Evolutionary conservation across 2,113 vertebrate species (phyloP).

Genomic region (Holacanthus passer): DNA sequence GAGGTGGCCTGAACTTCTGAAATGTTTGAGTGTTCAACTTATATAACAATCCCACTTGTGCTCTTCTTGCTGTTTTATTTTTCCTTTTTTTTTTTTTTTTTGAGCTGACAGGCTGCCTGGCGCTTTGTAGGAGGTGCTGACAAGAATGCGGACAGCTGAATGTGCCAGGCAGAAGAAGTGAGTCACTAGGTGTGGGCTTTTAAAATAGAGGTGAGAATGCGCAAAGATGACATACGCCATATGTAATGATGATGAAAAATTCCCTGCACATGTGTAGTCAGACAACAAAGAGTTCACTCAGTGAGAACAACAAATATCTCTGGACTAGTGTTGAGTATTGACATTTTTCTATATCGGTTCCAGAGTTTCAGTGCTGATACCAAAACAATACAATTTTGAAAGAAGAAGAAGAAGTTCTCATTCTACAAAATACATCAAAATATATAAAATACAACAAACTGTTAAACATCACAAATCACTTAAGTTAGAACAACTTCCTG

Average conservation of each 20-base stretch:
- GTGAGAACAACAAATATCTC: slow-evolving; percentile 14
- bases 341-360: not conserved
- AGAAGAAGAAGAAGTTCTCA: too few relatives aligned
- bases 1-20: slow-evolving; percentile 58
- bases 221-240: slow-evolving; percentile 73
- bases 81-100: slow-evolving; percentile 1
- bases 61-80: slow-evolving; percentile 49
- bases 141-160: slow-evolving; percentile 81
- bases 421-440: not conserved
- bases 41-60: slow-evolving; percentile 81
- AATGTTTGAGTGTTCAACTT: slow-evolving; percentile 76
- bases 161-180: slow-evolving; percentile 78
- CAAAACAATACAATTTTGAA: not conserved
- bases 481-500: not conserved
- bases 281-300: slow-evolving; percentile 8
- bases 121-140: slow-evolving; percentile 81
- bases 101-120: slow-evolving; percentile 75
- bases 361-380: not conserved
- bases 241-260: slow-evolving; percentile 64
- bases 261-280: slow-evolving; percentile 37
- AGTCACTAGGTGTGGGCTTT: slow-evolving; percentile 80
- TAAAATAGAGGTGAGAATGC: slow-evolving; percentile 82
- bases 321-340: not conserved
- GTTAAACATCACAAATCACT: too few relatives aligned
- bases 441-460: too few relatives aligned